Base-by-base conservation (phyloP, 2,888 invertebrate genomes). In the Pyrgus malvae region DNA sequence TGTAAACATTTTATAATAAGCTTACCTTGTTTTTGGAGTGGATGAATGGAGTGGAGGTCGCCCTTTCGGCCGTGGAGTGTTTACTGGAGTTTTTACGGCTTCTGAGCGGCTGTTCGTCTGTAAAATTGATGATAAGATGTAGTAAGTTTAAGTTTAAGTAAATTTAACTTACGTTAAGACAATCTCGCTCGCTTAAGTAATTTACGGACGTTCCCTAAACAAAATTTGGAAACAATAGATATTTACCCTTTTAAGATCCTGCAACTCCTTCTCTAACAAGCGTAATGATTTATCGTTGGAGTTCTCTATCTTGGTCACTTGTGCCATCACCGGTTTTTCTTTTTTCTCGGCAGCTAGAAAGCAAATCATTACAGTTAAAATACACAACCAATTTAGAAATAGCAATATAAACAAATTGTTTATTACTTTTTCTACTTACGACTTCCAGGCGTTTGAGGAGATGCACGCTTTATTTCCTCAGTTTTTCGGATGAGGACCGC, bases 181-280 rank as follows among this genome's bases (percentile, higher is more conserved):
- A n/a, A n/a, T n/a, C n/a, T n/a, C n/a, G n/a, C n/a, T n/a, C n/a
- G n/a, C n/a, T n/a, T n/a, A n/a, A 29, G 8, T 29, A 29, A n/a
- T 29, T n/a, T n/a, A n/a, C 2, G 8, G n/a, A 7, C 8, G 8
- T 29, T 23, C 4, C 23, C 6, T 23, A 3, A 23, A 23, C 6
- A 23, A 23, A 3, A 23, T 3, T 4, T 23, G 6, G 23, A 23
- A 4, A 4, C 6, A 23, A 38, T 16, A 33, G 45, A 12, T 17
- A 21, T 48, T 23, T 74, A 90, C 91, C 72, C 92, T 86, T 67
- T 92, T 91, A 29, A 92, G 78, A 63, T 92, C 92, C 50, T 92
- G 92, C 49, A 92, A 79, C 37, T 92, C 92, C 44, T 92, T 90
- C 63, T 92, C 92, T 11, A 92, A 71, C 8, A 92, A 80, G 16